Base-by-base conservation (phyloP, 1,140 invertebrate species). In the Thalassaphorura encarpata region DNA sequence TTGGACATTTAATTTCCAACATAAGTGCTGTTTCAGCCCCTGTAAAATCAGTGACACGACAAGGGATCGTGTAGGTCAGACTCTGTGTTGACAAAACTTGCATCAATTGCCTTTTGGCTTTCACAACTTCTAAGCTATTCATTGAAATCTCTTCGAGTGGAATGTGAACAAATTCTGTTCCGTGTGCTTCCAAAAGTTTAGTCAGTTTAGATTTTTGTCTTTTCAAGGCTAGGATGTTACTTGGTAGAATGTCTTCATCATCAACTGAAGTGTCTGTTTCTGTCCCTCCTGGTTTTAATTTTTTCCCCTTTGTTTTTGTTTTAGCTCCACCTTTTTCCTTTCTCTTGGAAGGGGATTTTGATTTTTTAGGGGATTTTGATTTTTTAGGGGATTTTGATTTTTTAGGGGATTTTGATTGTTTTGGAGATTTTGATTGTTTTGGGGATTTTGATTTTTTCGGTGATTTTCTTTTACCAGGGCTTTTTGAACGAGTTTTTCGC, bases 91-190 rank as follows among this genome's bases (percentile, higher is more conserved):
- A 18, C 2, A 49, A 23, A 29, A 40, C 42, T 42, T 45, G 11
- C 45, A 56, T 29, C 3, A 49, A 29, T 11, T 56, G 33, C 23
- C 54, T 18, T 27, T 33, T 43, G 8, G 54, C 31, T 26, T 39
- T 29, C 15, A 31, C 23, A 45, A 36, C 49, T 48, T 56, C 54
- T 8, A 56, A n/a, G 5, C 45, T 49, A 2, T 56, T n/a, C 2
- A 26, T 23, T 6, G 31, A 24, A 15, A 41, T 50, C 2, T 49
- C 11, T 18, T 21, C 18, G 5, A 13, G 16, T 13, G 26, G n/a
- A 13, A 47, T 45, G 24, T 33, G 23, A 3, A 8, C 18, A 23
- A 47, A 36, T 3, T 31, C 29, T 15, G n/a, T 18, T 21, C n/a
- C 2, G 6, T 21, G 24, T 18, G 45, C 45, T 47, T 8, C 24